Evolutionary conservation across 2,797 vertebrate species (phyloP).

Genomic region (Etheostoma perlongum): DNA sequence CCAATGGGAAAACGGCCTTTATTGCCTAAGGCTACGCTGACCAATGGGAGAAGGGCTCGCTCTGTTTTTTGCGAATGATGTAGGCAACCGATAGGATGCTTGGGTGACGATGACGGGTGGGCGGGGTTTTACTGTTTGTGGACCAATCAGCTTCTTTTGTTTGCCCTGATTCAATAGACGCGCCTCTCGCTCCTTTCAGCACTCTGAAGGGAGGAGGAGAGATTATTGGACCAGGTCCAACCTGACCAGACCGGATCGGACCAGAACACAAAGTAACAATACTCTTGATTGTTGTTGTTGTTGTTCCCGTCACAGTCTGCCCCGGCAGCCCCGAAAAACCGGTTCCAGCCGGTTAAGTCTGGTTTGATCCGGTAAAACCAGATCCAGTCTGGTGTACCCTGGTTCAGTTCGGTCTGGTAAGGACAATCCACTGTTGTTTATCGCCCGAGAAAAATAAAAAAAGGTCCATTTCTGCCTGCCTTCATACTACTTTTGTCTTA

Average conservation of each 20-base stretch:
- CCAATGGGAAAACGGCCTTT: slow-evolving; percentile 62
- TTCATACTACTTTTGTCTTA: slow-evolving; percentile 47
- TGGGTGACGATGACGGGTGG: slow-evolving; percentile 21
- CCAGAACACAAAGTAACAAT: slow-evolving; percentile 22
- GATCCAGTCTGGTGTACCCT: slow-evolving; percentile 19
- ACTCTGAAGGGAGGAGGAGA: slow-evolving; percentile 23
- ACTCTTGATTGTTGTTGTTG: neutral
- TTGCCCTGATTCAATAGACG: slow-evolving; percentile 51
- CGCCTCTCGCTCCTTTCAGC: slow-evolving; percentile 34
- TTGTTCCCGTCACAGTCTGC: neutral
- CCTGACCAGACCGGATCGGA: slow-evolving; percentile 54
- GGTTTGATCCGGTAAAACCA: slow-evolving; percentile 23
- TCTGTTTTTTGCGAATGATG: slow-evolving; percentile 53
- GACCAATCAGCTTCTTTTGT: slow-evolving; percentile 72
- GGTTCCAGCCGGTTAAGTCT: slow-evolving; percentile 4
- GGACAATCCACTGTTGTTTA: slow-evolving; percentile 67
- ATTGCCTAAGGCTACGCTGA: slow-evolving; percentile 81
- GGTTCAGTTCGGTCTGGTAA: slow-evolving; percentile 60
- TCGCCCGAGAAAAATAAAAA: slow-evolving; percentile 74
- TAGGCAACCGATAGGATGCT: slow-evolving; percentile 67
- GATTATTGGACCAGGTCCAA: slow-evolving; percentile 55
- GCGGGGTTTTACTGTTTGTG: slow-evolving; percentile 72
- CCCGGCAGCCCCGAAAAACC: neutral
- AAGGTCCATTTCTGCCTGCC: slow-evolving; percentile 83
- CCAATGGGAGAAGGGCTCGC: slow-evolving; percentile 84